A percentile compares a stretch with the other conserved stretches of the same genome.
Evolutionary conservation across 2,888 invertebrate species (phyloP).

Genomic region (Prostheceraeus crozeri): DNA sequence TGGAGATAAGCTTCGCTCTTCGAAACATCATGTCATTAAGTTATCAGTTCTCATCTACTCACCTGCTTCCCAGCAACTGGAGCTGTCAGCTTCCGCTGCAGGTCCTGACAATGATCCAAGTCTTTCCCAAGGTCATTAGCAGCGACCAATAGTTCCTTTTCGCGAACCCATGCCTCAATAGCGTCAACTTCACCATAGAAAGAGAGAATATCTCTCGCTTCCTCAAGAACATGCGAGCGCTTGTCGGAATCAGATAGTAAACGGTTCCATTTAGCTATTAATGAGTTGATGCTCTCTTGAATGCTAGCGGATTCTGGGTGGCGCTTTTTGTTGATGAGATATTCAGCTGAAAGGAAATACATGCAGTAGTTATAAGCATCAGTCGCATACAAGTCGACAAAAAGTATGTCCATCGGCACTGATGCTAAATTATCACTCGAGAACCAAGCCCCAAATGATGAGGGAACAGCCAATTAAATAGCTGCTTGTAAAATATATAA

Average conservation of each 20-base stretch:
- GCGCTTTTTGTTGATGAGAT: too few relatives aligned
- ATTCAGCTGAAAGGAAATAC: too few relatives aligned
- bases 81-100: conserved; percentile 26
- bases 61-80: conserved; percentile 33
- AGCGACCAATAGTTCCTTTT: conserved; percentile 30
- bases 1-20: background rate
- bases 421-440: too few relatives aligned
- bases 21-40: background rate
- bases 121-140: conserved; percentile 28
- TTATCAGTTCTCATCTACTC: background rate
- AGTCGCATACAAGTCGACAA: too few relatives aligned
- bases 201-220: conserved; percentile 27
- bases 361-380: too few relatives aligned
- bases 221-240: conserved; percentile 15
- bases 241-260: conserved; percentile 8
- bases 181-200: conserved; percentile 28
- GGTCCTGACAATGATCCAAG: conserved; percentile 22
- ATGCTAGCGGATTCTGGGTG: too few relatives aligned
- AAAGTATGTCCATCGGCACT: too few relatives aligned
- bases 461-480: too few relatives aligned
- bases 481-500: too few relatives aligned
- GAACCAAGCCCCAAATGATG: too few relatives aligned
- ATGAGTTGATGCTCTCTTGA: too few relatives aligned
- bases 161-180: conserved; percentile 30
- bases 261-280: conserved; percentile 25